Conservation (phyloP, 2,888 invertebrate species). For the Allolobophora icterica region DNA sequence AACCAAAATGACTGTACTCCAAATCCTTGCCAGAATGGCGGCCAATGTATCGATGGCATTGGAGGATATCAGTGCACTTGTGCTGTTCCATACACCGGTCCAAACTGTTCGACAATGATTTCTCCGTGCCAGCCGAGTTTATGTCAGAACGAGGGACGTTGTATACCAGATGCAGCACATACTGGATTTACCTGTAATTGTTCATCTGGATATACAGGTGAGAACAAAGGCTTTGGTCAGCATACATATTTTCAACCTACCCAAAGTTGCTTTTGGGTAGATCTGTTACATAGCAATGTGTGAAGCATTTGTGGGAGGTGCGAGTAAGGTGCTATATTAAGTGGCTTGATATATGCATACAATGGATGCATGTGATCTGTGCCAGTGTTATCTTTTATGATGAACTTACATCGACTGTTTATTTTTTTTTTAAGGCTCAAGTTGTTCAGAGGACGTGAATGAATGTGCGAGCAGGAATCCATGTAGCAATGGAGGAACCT, state of each 20-base stretch:
- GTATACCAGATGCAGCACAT: constrained; percentile 71
- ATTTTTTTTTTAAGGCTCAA: constrained; percentile 37
- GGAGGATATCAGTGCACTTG: constrained; percentile 47
- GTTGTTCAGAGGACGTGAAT: constrained; percentile 46
- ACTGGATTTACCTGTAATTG: constrained; percentile 75
- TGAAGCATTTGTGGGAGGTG: no score
- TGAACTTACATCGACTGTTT: neutral
- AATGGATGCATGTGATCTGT: no score
- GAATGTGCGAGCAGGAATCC: constrained; percentile 42
- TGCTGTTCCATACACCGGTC: constrained; percentile 78
- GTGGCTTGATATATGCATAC: no score
- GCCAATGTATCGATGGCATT: constrained; percentile 87
- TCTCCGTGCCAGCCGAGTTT: constrained; percentile 81
- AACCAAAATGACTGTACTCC: constrained; percentile 94
- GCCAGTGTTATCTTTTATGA: no score
- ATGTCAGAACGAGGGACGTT: constrained; percentile 79
- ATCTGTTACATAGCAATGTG: no score
- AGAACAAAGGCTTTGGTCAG: constrained; percentile 64
- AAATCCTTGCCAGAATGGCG: constrained; percentile 80
- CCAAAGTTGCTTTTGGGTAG: neutral
- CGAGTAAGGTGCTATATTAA: no score
- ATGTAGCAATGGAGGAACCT: constrained; percentile 46
- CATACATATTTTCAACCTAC: neutral
- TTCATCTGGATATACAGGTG: constrained; percentile 88
- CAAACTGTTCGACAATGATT: constrained; percentile 77